Base-by-base conservation (phyloP, 2,797 vertebrate genomes). In the Gymnothorax reevesii region DNA sequence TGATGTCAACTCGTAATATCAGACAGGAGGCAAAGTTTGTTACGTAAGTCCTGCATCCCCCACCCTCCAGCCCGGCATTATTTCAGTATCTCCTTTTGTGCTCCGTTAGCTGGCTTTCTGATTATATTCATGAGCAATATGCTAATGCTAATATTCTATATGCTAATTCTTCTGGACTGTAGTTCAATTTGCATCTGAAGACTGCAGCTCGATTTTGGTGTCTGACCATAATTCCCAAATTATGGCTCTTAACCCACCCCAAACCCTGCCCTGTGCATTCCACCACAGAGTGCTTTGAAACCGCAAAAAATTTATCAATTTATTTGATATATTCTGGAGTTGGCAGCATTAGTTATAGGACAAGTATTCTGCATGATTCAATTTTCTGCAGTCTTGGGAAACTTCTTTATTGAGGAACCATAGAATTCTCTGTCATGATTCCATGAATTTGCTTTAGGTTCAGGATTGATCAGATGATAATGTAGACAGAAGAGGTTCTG, bases 141-240 rank as follows among this genome's bases (percentile, higher is more conserved):
- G 89, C 84, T 89, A 84, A 75, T 87, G 59, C 87, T 87, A 59
- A 59, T 59, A 59, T 59, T 88, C 71, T 75, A 7, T 75, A 33
- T 93, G 90, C 87, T 92, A 92, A 93, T 92, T 92, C 71, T 57
- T 90, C 89, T 89, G 66, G 88, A 90, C 89, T 93, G 90, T 95
- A 94, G 95, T 94, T 94, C 90, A 91, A 33, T 71, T 80, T 83
- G 79, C 25, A 42, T 60, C 54, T 15, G 92, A 90, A 10, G 91
- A 9, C 91, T 92, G 92, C 92, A 94, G 93, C 92, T 92, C 88
- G 84, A 84, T 92, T 93, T 92, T 91, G 91, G 89, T 90, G 87
- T 92, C 91, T 93, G 94, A 95, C 92, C 93, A 92, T 94, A 93
- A 95, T 94, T 93, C 94, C 94, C 91, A 94, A 94, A 95, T 86